Base-by-base conservation (phyloP, 2,797 vertebrate species). In the Oreochromis grahami region DNA sequence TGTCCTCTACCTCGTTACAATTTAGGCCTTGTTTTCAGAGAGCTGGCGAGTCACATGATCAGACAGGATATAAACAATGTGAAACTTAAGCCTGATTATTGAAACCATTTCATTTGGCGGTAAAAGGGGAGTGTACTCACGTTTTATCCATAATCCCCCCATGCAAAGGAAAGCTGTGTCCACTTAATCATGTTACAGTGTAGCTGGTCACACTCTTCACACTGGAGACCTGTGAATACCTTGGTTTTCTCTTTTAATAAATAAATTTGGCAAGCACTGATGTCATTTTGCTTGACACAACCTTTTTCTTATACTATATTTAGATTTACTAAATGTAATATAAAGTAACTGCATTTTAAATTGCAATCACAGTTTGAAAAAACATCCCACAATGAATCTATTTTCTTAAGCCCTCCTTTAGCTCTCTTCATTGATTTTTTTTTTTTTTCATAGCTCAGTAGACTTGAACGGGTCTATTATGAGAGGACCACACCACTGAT, bases 341-440 rank as follows among this genome's bases (percentile, higher is more conserved):
- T 74, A 29, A 72, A 72, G 24, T 72, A 45, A 34, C 45, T 74
- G 45, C 11, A 74, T 29, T 48, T 24, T 50, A 50, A 74, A 74
- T 74, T 50, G 19, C 70, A 50, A 74, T 55, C 52, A 21, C 10
- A 26, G 21, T 55, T 53, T 53, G n/a, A 24, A 3, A 52, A 72
- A 5, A 0, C 0, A 0, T 3, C 41, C 14, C 41, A 19, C 24
- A 48, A 48, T 29, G 9, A 72, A 48, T 72, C 26, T 72, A 48
- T 50, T 74, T 32, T 74, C 45, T 74, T 74, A 74, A 13, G 26
- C 45, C 70, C 45, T 50, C 12, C 70, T 51, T 50, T 32, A 32
- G 45, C 2, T 32, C 17, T 50, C 7, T 13, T 74, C 70, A 51
- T 74, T 74, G 70, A 74, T 74, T 74, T 51, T 32, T 48, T 26